Conservation (phyloP, 2,797 vertebrate species). For the Nasua narica region DNA sequence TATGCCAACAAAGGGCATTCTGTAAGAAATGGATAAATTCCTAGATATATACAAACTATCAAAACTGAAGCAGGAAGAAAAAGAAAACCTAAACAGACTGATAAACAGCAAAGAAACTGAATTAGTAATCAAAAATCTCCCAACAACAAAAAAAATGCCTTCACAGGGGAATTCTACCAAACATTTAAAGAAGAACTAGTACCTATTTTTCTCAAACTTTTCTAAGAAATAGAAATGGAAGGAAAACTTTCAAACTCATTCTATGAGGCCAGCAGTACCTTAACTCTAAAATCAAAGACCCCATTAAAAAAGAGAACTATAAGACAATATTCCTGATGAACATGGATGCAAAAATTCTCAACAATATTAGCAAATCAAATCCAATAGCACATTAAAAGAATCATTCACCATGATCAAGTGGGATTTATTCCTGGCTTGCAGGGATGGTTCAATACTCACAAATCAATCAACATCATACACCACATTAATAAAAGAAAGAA, state of each 20-base stretch:
- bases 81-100: not conserved
- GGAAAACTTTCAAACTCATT: not conserved
- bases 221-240: not conserved
- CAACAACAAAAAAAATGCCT: not conserved
- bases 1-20: not conserved
- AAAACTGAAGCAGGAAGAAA: not conserved
- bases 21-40: not conserved
- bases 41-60: not conserved
- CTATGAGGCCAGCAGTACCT: not conserved
- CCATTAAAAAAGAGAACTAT: not conserved
- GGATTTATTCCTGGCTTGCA: not conserved
- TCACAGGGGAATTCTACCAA: not conserved
- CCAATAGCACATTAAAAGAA: not conserved
- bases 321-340: too few species aligned
- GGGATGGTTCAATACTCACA: not conserved
- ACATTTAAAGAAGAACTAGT: not conserved
- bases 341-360: not conserved
- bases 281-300: not conserved
- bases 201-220: not conserved
- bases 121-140: not conserved
- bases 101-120: not conserved
- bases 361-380: not conserved
- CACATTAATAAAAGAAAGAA: not conserved
- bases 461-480: not conserved
- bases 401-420: not conserved